Conservation (phyloP, 2,797 vertebrate species). For the Lophius americanus region DNA sequence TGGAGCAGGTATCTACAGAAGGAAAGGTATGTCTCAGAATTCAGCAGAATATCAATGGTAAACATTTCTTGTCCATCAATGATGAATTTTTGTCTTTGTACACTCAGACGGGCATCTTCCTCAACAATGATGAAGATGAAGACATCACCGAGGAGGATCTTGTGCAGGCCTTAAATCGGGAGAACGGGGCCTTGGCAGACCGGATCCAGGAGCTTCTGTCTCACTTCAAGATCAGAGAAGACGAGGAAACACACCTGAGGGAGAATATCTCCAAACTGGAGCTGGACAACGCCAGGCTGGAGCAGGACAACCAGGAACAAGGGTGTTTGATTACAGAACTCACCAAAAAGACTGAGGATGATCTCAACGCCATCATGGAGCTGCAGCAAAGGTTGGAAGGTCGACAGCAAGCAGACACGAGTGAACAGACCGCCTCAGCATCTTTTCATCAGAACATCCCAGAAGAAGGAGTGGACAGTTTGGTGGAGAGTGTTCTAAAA, state of each 20-base stretch:
- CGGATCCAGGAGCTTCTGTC: constrained; percentile 73
- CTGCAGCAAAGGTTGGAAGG: constrained; percentile 46
- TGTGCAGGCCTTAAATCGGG: constrained; percentile 69
- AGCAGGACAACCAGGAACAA: constrained; percentile 69
- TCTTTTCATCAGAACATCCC: constrained; percentile 13
- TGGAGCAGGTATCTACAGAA: background rate
- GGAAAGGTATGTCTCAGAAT: constrained; percentile 40
- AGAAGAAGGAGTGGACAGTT: constrained; percentile 25
- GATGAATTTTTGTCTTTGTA: constrained; percentile 19
- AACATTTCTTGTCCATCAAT: background rate
- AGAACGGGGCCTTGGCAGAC: constrained; percentile 73
- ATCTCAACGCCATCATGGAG: constrained; percentile 67
- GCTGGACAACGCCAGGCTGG: constrained; percentile 31
- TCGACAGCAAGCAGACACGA: background rate
- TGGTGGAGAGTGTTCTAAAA: constrained; percentile 32
- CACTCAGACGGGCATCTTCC: constrained; percentile 29
- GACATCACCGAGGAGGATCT: constrained; percentile 55
- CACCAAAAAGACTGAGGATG: constrained; percentile 63
- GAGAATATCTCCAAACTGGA: constrained; percentile 46
- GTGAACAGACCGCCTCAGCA: background rate
- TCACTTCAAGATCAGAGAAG: constrained; percentile 58
- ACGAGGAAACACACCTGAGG: constrained; percentile 38
- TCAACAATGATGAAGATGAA: constrained; percentile 8
- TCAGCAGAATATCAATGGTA: background rate
- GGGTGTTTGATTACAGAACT: constrained; percentile 65